Evolutionary conservation across 2,797 vertebrate species (phyloP).

Genomic region (Antennarius maculatus): DNA sequence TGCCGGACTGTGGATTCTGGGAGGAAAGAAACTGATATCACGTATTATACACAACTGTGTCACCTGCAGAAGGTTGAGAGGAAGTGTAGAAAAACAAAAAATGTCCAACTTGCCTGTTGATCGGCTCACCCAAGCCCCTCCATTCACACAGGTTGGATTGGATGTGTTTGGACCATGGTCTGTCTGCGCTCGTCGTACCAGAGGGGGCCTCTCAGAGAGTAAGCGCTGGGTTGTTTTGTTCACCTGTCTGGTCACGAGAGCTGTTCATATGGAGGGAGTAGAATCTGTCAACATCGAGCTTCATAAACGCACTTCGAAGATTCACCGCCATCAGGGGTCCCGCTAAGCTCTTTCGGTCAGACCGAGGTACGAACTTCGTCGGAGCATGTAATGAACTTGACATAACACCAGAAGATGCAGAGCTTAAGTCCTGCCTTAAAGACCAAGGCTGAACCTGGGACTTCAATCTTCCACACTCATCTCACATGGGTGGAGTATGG

Average conservation of each 20-base stretch:
- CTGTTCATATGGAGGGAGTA: background rate
- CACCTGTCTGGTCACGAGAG: constrained; percentile 16
- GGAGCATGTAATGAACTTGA: constrained; percentile 9
- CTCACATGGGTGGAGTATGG: background rate
- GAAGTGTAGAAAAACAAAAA: too few relatives aligned
- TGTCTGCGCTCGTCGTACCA: background rate
- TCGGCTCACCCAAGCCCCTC: background rate
- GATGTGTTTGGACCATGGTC: constrained; percentile 14
- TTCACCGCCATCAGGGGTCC: constrained; percentile 7
- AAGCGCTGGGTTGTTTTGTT: constrained; percentile 4
- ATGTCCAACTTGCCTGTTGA: too few relatives aligned
- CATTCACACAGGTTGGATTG: constrained; percentile 4
- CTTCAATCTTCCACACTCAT: background rate
- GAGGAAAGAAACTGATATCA: too few relatives aligned
- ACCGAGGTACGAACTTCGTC: constrained; percentile 10
- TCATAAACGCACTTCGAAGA: constrained; percentile 7
- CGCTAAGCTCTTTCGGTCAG: constrained; percentile 4
- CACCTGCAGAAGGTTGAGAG: too few relatives aligned
- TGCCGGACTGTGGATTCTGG: too few relatives aligned
- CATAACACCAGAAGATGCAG: constrained; percentile 5
- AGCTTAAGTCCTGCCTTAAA: constrained; percentile 2
- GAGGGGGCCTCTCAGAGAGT: constrained; percentile 2
- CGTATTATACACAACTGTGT: too few relatives aligned
- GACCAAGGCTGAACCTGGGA: background rate
- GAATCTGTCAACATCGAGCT: constrained; percentile 12